phyloP scores from a whole-genome alignment of 2,888 invertebrate species.

The Ceriagrion tenellum region DNA sequence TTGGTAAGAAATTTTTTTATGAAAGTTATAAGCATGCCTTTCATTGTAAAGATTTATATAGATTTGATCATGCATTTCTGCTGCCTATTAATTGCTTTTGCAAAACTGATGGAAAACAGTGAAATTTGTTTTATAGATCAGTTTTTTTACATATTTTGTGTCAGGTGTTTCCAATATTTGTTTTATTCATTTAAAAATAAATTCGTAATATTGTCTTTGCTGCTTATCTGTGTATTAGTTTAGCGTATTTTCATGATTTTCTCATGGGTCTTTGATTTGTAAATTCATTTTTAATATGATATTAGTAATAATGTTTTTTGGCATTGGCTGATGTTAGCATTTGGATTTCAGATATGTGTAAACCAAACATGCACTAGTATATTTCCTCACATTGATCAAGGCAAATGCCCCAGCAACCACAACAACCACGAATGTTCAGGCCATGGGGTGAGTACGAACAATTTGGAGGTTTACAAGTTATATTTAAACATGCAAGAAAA shows the following conservation, averaged over 20 bases:
- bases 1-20: constrained; percentile 79
- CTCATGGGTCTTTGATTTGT: background rate
- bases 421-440: constrained; percentile 95
- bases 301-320: too few species aligned
- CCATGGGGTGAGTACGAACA: constrained; percentile 91
- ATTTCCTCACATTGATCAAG: constrained; percentile 90
- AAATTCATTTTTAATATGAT: constrained; percentile 14
- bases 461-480: background rate
- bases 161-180: background rate
- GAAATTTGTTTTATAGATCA: background rate
- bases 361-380: constrained; percentile 95
- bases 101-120: background rate
- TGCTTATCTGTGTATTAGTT: background rate
- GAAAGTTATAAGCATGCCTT: background rate
- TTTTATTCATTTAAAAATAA: background rate
- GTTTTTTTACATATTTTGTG: background rate
- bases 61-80: background rate
- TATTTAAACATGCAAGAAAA: background rate
- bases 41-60: background rate
- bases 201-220: background rate
- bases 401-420: constrained; percentile 94
- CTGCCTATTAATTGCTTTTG: background rate
- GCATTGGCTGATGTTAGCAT: constrained; percentile 57
- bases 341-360: constrained; percentile 85
- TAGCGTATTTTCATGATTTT: background rate